These are phyloP conservation scores for Protosalanx chinensis DNA, from an alignment of 2,797 vertebrate species.

Conservation along the genomic window DNA sequence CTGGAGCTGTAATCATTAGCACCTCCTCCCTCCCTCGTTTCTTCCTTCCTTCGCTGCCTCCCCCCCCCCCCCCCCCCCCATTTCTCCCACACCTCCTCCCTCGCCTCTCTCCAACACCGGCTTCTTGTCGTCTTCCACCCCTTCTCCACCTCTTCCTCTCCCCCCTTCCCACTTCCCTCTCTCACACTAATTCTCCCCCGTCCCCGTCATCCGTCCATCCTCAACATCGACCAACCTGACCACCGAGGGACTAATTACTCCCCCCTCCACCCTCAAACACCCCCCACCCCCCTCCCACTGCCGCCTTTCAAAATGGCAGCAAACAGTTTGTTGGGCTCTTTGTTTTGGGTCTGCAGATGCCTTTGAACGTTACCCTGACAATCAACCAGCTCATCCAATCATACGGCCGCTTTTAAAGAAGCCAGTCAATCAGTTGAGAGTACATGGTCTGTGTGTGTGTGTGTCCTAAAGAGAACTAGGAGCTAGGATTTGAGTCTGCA, in stretches of 20 bases:
- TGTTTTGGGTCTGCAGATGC: too few relatives aligned
- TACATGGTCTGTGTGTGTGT: background rate
- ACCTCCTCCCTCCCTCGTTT: constrained; percentile 50
- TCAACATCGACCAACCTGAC: constrained; percentile 22
- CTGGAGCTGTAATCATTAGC: constrained; percentile 75
- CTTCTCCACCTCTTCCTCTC: constrained; percentile 17
- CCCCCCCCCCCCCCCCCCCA: constrained; percentile 16
- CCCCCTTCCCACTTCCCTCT: constrained; percentile 4
- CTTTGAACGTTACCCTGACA: too few relatives aligned
- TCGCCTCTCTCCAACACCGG: constrained; percentile 11
- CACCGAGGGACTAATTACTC: constrained; percentile 21
- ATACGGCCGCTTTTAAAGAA: background rate
- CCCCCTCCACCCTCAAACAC: background rate
- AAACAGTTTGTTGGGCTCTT: too few relatives aligned
- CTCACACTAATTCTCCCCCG: background rate
- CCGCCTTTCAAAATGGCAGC: background rate
- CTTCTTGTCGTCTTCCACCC: constrained; percentile 6
- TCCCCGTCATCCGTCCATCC: background rate
- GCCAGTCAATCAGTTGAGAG: background rate
- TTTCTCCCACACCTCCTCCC: constrained; percentile 11
- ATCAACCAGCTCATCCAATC: too few relatives aligned
- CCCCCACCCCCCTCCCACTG: constrained; percentile 8
- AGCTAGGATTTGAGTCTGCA: background rate
- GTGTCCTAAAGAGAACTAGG: constrained; percentile 6
- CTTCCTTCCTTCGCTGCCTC: constrained; percentile 37